A percentile compares a stretch with the other conserved stretches of the same genome.
Evolutionary conservation across 2,888 invertebrate genomes (phyloP).

Genomic region (Achlya flavicornis): DNA sequence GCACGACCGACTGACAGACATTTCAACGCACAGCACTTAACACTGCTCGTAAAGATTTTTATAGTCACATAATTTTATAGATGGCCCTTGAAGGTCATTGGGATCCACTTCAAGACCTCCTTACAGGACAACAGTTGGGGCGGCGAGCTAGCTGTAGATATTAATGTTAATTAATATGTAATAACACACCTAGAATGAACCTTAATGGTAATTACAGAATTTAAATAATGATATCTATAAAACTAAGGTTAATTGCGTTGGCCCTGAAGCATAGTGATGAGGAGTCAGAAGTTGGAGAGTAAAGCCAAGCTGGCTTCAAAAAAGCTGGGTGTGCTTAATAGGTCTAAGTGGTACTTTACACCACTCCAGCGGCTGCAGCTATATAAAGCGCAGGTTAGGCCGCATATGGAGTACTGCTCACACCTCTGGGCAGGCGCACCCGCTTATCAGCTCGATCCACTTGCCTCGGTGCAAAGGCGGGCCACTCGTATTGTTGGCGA

Average conservation of each 20-base stretch:
- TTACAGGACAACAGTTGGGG: background rate
- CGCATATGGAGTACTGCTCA: no score
- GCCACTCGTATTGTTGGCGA: no score
- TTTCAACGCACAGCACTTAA: background rate
- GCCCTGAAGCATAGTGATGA: constrained; percentile 7
- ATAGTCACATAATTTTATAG: constrained; percentile 5
- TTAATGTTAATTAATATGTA: background rate
- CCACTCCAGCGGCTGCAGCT: no score
- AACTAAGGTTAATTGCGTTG: constrained; percentile 6
- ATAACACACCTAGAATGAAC: background rate
- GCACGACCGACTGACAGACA: constrained; percentile 3
- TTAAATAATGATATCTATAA: background rate
- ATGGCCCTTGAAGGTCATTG: constrained; percentile 3
- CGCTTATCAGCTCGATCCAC: no score
- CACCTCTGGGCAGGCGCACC: no score
- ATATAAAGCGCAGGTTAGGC: no score
- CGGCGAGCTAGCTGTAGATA: background rate
- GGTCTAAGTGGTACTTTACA: no score
- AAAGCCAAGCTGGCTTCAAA: no score
- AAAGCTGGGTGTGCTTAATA: no score
- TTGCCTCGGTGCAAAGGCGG: no score
- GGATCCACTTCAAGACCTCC: background rate
- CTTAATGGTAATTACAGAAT: background rate
- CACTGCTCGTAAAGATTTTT: constrained; percentile 1
- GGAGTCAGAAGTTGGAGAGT: background rate